These are phyloP conservation scores for Amphiprion ocellaris DNA, from an alignment of 2,113 vertebrate genomes.

Conservation along the genomic window DNA sequence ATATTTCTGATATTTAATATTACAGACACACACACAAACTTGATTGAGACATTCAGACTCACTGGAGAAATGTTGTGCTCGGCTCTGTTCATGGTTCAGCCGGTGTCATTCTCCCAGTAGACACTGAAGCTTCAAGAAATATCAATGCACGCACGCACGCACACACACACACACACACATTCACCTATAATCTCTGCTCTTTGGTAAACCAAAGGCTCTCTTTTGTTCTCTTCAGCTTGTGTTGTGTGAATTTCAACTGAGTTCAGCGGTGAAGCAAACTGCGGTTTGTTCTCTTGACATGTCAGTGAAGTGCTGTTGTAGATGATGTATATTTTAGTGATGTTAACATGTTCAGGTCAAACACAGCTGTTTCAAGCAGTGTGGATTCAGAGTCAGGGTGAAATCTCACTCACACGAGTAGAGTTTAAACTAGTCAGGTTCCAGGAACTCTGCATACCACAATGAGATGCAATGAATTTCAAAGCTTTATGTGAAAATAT, in stretches of 20 bases:
- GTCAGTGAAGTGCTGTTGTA: neutral
- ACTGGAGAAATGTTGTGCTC: neutral
- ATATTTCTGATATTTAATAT: no score
- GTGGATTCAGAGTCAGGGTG: neutral
- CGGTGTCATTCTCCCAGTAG: neutral
- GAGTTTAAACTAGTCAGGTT: no score
- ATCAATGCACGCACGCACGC: neutral
- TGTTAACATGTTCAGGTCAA: conserved; percentile 28
- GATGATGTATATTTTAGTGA: conserved; percentile 7
- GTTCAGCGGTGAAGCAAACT: neutral
- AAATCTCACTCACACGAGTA: neutral
- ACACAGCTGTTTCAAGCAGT: neutral
- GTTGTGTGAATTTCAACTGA: conserved; percentile 5
- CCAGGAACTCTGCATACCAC: no score
- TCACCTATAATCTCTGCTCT: conserved; percentile 1
- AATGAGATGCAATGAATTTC: no score
- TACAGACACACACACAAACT: neutral
- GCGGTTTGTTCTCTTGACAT: neutral
- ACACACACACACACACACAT: neutral
- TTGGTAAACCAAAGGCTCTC: conserved; percentile 1
- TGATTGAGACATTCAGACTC: neutral
- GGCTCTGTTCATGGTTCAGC: neutral
- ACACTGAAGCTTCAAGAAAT: conserved; percentile 2
- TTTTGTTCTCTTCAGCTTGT: conserved; percentile 18
- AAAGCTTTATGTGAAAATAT: no score